A percentile compares a stretch with the other conserved stretches of the same genome.
These are phyloP conservation scores for Bos taurus DNA, from an alignment of 2,113 vertebrate genomes.

Conservation along the genomic window ARS-UCD2.0 NC_037332.1:95986001-95986500, in stretches of 20 bases:
- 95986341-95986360: neutral
- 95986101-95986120: neutral
- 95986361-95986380: neutral
- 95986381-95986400: neutral
- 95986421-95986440: neutral
- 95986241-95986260: neutral
- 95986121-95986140: neutral
- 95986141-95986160: neutral
- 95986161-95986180: neutral
- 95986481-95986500: neutral
- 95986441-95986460: neutral
- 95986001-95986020: neutral
- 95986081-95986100: neutral
- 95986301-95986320: neutral
- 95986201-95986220: neutral
- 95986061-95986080: neutral
- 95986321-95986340: neutral
- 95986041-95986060: neutral
- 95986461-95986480: neutral
- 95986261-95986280: neutral
- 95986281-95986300: neutral
- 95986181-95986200: neutral
- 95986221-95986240: neutral
- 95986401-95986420: neutral
- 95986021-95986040: neutral